Conservation (phyloP, 1,140 invertebrate genomes). For the Phthorimaea operculella region DNA sequence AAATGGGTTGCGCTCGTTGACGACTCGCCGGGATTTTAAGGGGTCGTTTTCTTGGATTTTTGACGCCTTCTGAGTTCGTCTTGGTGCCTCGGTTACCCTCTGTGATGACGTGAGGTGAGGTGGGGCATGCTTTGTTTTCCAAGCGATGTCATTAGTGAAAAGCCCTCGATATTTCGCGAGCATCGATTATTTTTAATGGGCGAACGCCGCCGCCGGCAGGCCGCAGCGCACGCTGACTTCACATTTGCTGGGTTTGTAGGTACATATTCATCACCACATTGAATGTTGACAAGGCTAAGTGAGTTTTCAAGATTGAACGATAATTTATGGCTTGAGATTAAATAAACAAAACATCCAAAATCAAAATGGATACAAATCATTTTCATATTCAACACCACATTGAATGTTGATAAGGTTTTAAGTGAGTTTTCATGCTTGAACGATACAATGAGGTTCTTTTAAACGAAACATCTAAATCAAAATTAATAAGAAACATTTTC, state of each 20-base stretch:
- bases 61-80: neutral
- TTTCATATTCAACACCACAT: no score
- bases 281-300: no score
- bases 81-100: slow-evolving; percentile 1
- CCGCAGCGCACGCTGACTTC: slow-evolving; percentile 33
- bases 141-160: slow-evolving; percentile 61
- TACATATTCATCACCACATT: no score
- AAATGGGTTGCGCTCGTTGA: slow-evolving; percentile 5
- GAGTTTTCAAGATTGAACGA: no score
- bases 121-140: slow-evolving; percentile 46
- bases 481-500: no score
- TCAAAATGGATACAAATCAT: no score
- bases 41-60: neutral
- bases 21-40: neutral
- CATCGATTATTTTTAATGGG: slow-evolving; percentile 66
- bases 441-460: no score
- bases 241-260: neutral
- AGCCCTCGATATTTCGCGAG: slow-evolving; percentile 61
- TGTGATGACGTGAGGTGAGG: neutral
- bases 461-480: no score
- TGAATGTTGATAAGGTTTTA: no score
- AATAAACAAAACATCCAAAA: no score
- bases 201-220: slow-evolving; percentile 38
- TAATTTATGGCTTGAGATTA: no score
- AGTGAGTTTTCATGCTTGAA: no score